Conservation (phyloP, 1,140 invertebrate species). For the Sesamia nonagrioides region DNA sequence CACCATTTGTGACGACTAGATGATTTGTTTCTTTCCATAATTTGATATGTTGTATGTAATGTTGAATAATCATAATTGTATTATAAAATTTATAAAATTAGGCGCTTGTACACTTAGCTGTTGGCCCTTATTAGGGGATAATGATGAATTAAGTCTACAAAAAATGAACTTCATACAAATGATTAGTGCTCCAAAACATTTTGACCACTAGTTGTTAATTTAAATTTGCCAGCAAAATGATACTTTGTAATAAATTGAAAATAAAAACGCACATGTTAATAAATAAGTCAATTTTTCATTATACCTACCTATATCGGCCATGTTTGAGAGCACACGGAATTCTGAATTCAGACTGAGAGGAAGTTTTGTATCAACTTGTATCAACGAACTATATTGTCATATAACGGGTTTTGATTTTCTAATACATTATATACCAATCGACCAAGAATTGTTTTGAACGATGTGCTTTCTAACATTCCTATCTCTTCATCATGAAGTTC, state of each 20-base stretch:
- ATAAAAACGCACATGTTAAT: slow-evolving; percentile 74
- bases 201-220: slow-evolving; percentile 69
- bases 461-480: slow-evolving; percentile 30
- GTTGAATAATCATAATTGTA: slow-evolving; percentile 73
- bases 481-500: slow-evolving; percentile 26
- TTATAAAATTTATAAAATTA: slow-evolving; percentile 76
- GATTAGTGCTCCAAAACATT: slow-evolving; percentile 51
- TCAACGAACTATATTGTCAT: slow-evolving; percentile 29
- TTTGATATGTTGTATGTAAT: slow-evolving; percentile 71
- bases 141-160: slow-evolving; percentile 32
- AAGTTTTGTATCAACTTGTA: slow-evolving; percentile 37
- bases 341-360: slow-evolving; percentile 1
- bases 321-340: slow-evolving; percentile 49
- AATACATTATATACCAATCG: slow-evolving; percentile 2
- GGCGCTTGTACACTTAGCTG: slow-evolving; percentile 71
- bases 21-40: slow-evolving; percentile 70
- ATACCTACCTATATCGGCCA: slow-evolving; percentile 55
- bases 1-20: slow-evolving; percentile 66
- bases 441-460: slow-evolving; percentile 11
- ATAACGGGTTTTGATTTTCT: slow-evolving; percentile 30
- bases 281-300: slow-evolving; percentile 65
- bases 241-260: slow-evolving; percentile 73
- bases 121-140: slow-evolving; percentile 53
- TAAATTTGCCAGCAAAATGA: slow-evolving; percentile 64
- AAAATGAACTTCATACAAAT: slow-evolving; percentile 41